phyloP scores from a whole-genome alignment of 2,797 vertebrate species.

The Neoniphon sammara region DNA sequence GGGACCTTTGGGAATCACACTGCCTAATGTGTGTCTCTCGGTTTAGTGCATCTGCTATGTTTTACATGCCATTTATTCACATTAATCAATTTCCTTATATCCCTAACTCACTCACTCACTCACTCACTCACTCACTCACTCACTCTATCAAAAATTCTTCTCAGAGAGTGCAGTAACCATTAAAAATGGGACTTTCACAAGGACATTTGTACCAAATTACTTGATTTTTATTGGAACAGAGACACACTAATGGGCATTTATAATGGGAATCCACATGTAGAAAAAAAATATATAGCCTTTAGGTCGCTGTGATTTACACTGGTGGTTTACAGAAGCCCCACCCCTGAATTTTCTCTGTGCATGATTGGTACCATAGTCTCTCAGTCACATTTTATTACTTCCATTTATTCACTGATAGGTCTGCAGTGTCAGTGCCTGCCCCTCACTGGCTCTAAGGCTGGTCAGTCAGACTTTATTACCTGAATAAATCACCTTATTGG shows the following conservation, averaged over 20 bases:
- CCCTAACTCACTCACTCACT: no score
- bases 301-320: conserved; percentile 27
- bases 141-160: no score
- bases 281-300: background rate
- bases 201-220: conserved; percentile 26
- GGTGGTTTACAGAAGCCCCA: conserved; percentile 26
- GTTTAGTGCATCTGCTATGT: no score
- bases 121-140: no score
- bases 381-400: conserved; percentile 43
- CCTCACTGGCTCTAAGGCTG: conserved; percentile 15
- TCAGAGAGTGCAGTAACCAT: conserved; percentile 14
- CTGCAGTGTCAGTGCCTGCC: conserved; percentile 9
- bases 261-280: conserved; percentile 15
- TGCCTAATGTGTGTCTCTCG: no score
- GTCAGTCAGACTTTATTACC: conserved; percentile 31
- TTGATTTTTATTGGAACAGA: conserved; percentile 32
- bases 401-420: conserved; percentile 44
- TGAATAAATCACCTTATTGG: conserved; percentile 31
- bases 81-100: no score
- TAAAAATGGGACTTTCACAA: conserved; percentile 15
- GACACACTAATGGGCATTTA: conserved; percentile 17
- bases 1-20: no score
- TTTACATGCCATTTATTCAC: no score
- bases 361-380: conserved; percentile 39
- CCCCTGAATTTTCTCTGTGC: conserved; percentile 30